phyloP scores from a whole-genome alignment of 2,113 vertebrate genomes.

The Rallus limicola region DNA sequence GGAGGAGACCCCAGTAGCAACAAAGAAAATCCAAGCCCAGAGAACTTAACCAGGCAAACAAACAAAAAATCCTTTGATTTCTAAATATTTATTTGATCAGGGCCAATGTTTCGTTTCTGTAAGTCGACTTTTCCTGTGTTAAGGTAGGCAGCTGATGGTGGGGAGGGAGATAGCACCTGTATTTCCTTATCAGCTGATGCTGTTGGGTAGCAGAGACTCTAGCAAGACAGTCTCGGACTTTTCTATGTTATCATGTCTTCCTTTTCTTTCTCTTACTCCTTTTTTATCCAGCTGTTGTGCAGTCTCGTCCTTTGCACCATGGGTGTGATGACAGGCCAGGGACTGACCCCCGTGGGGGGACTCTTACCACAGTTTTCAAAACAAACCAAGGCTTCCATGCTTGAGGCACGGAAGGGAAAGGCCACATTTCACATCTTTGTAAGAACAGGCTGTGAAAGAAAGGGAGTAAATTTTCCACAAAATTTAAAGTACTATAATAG shows the following conservation, averaged over 20 bases:
- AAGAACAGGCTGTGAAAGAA: not conserved
- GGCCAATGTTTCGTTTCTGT: not conserved
- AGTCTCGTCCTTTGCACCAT: not conserved
- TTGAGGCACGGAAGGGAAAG: not conserved
- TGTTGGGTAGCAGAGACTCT: not conserved
- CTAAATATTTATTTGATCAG: not conserved
- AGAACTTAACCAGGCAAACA: not conserved
- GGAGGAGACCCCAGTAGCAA: too few species aligned
- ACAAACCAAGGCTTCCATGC: not conserved
- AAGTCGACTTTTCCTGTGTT: not conserved
- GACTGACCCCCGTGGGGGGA: too few species aligned
- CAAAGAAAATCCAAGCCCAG: not conserved
- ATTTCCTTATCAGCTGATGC: fast-evolving
- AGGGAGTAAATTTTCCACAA: not conserved
- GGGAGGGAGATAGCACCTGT: not conserved
- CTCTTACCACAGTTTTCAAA: not conserved
- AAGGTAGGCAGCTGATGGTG: not conserved
- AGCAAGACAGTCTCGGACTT: not conserved
- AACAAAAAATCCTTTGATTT: not conserved
- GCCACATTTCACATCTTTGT: fast-evolving
- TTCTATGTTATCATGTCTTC: not conserved
- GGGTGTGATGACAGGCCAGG: not conserved
- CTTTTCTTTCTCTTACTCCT: not conserved
- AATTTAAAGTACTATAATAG: not conserved
- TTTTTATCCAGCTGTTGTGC: not conserved